These are phyloP conservation scores for Australoheros scitulus DNA, from an alignment of 2,113 vertebrate species.

Conservation along the genomic window DNA sequence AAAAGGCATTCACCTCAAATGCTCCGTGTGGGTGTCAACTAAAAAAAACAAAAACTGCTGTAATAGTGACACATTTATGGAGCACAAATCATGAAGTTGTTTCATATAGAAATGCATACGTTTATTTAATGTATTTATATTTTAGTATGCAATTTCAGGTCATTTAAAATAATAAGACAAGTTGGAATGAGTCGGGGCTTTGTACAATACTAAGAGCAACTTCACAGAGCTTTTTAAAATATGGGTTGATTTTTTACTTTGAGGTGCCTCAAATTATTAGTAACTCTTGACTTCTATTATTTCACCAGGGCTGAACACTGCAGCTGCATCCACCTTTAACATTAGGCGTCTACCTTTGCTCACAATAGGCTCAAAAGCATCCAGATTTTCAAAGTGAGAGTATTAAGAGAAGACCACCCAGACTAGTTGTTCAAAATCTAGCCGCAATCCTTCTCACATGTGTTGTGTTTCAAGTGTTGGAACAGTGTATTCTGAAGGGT, in stretches of 20 bases:
- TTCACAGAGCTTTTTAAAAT: background rate
- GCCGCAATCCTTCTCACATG: constrained; percentile 5
- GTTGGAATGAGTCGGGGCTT: background rate
- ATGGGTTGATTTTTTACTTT: background rate
- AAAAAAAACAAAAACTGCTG: background rate
- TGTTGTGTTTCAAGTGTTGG: constrained; percentile 19
- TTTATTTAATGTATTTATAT: background rate
- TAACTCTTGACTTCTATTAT: background rate
- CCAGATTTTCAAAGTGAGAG: background rate
- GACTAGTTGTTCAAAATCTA: background rate
- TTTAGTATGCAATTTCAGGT: background rate
- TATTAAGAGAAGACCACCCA: constrained; percentile 30
- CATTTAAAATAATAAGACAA: constrained; percentile 7
- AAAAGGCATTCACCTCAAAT: constrained; percentile 42
- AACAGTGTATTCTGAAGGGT: constrained; percentile 12
- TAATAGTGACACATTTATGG: constrained; percentile 30
- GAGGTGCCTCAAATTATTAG: background rate
- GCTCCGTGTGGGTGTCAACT: background rate
- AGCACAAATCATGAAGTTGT: background rate
- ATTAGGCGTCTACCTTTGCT: background rate
- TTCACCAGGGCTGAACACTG: background rate
- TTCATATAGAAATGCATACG: background rate
- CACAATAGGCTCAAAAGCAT: background rate
- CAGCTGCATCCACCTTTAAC: background rate
- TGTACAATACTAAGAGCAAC: constrained; percentile 3